Base-by-base conservation (phyloP, 2,797 vertebrate genomes). In the Phylloscopus collybita region DNA sequence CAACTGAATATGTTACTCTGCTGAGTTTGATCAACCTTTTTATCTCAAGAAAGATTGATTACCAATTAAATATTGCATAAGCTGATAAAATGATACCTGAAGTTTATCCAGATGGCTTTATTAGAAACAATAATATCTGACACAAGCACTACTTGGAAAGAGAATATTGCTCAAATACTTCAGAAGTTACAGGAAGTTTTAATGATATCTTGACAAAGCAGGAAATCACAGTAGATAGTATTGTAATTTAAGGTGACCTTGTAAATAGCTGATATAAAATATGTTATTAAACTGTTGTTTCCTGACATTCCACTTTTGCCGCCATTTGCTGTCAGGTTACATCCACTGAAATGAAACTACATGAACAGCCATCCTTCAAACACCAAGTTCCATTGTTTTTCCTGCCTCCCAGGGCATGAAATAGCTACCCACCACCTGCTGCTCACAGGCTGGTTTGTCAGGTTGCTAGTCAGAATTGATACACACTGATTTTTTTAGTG, bases 161-260 rank as follows among this genome's bases (percentile, higher is more conserved):
- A 91, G 29, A 90, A 53, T 79, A 94, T 90, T 90, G 32, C 18
- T 86, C 83, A 96, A 96, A 92, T 93, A 51, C 61, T 90, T 91
- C 45, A 95, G 66, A 95, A 95, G 66, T 64, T 86, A 66, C 44
- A 81, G 42, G 47, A 91, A 80, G 23, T 93, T 86, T 90, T 95
- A 94, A 95, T 88, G 66, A 27, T 90, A 95, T 69, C 90, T 88
- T 93, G 76, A 93, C 72, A 96, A 94, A 95, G 75, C 18, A 90
- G 50, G 49, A 97, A 96, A 95, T 93, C 83, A 96, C 75, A 83
- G 78, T 87, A 95, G 80, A 78, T 84, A 79, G n/a, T 51, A 90
- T 57, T 92, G 91, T 96, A 97, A 96, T 69, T 92, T 97, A 96
- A 97, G 94, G 95, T 98, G 95, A 98, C 97, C 95, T 97, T 98